Percentiles rank a stretch among this genome's conserved stretches.
Evolutionary conservation across 1,140 invertebrate species (phyloP).

Genomic region (Sipha flava): DNA sequence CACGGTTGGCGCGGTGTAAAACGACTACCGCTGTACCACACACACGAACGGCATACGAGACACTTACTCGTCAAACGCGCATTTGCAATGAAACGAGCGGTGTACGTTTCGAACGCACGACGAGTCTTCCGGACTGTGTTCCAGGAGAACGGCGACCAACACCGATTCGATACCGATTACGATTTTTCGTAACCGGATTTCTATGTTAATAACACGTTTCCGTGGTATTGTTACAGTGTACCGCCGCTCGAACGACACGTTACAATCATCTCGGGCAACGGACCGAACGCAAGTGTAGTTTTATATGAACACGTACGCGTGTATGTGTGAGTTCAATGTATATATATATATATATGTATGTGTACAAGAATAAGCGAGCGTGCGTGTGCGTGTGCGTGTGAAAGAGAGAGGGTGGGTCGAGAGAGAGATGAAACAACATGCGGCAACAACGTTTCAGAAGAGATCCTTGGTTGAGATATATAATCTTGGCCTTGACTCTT

Average conservation of each 20-base stretch:
- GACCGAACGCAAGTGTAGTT: neutral
- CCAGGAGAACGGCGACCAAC: too few species aligned
- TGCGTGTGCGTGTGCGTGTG: neutral
- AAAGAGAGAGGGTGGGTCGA: neutral
- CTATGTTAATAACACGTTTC: slow-evolving; percentile 15
- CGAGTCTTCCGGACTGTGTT: too few species aligned
- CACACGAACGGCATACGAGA: neutral
- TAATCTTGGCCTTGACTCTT: slow-evolving; percentile 32
- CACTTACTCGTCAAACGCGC: neutral
- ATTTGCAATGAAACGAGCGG: too few species aligned
- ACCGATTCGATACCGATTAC: neutral
- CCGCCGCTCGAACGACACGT: neutral
- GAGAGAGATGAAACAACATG: neutral
- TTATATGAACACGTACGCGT: neutral
- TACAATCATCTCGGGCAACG: slow-evolving; percentile 26
- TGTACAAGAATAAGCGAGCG: neutral
- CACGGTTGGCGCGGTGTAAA: too few species aligned
- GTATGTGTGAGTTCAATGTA: neutral
- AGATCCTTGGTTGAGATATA: slow-evolving; percentile 32
- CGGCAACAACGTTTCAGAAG: slow-evolving; percentile 27
- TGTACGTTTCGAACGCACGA: too few species aligned
- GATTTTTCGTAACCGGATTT: slow-evolving; percentile 10
- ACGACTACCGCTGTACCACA: too few species aligned
- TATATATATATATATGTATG: neutral
- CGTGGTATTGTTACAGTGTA: neutral